Evolutionary conservation across 2,113 vertebrate species (phyloP), one percentile per base, ranked within the genome.

Genomic region (Charadrius vociferus): DNA sequence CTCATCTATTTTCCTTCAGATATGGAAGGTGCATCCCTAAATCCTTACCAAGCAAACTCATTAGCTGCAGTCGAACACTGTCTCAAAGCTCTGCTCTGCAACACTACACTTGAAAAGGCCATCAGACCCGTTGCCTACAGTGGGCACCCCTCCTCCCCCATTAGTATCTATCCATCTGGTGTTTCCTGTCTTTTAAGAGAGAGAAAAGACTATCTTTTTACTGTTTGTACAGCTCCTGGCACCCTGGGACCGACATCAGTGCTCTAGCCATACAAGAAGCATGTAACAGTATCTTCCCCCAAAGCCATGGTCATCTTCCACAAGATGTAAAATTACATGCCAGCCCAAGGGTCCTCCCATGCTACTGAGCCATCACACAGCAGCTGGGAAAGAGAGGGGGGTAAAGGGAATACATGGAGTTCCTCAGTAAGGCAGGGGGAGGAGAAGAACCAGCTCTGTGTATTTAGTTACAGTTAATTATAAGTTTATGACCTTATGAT

Each of bases 401-500:
- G 43, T 39, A 58, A 24, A 86, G 49, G n/a, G 43, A 34, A n/a
- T 56, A 14, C 32, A 74, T 30, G 85, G 83, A 39, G 55, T n/a
- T 92, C 84, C 90, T 96, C 91, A 81, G 47, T 49, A 50, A 73
- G 73, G 81, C 68, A 67, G 41, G 18, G 22, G 75, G 80, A 86
- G 39, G 55, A 86, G 88, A 84, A 95, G 91, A 95, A 94, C 85
- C 18, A 84, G 91, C 70, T 91, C 94, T 43, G 70, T 70, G 71
- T 81, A 55, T 59, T 91, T 93, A 75, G 94, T 93, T 85, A 74
- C 63, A 90, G 95, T 86, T 92, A 92, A 93, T 88, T 95, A 94
- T 90, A 96, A 94, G 59, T 96, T 96, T 97, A 97, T 89, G 95
- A 95, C 93, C 95, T 97, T 93, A 91, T 95, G 90, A 95, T 96